Base-by-base conservation (phyloP, 2,888 invertebrate species). In the Drosophila mimica region DNA sequence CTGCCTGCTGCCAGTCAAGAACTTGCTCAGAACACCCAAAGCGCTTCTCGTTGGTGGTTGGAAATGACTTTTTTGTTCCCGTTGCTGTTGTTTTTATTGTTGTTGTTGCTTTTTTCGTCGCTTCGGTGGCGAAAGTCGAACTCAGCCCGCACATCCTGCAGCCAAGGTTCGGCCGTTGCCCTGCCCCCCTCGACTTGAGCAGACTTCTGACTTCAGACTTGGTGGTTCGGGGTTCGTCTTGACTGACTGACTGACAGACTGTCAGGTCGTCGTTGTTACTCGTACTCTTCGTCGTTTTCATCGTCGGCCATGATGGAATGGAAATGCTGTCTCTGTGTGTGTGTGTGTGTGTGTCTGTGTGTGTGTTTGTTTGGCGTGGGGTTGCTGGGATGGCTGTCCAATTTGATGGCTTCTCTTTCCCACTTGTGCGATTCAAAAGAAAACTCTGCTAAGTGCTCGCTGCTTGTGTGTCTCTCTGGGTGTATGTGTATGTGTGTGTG, bases 271-370 rank as follows among this genome's bases (percentile, higher is more conserved):
- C 59, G 65, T 64, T 48, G 65, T 36, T 59, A 33, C 61, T 76
- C 71, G 74, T 60, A 25, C 59, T 46, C 40, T 57, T 59, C 52
- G 43, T 48, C 56, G 63, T 66, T 59, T 48, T 62, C 56, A 31
- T 78, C 62, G 86, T 88, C 85, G 85, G 85, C 85, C 85, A 86
- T 86, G 90, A 90, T 86, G 85, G 90, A 86, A 86, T 88, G 83
- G 70, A 82, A 81, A 64, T 56, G 68, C 54, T 70, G 68, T 68
- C 43, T 69, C 48, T 62, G 59, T 74, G 8, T 61, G 31, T 67
- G 57, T 82, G 71, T 38, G 15, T 34, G 31, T 64, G 52, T 36
- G 30, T 70, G 53, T 62, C 48, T 70, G 58, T 68, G 51, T 51
- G 62, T 53, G 31, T 65, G 62, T 62, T 15, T 57, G 52, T 58